Percentiles rank a stretch among this genome's conserved stretches.
phyloP scores from a whole-genome alignment of 2,888 invertebrate species.

The Hypsopygia costalis region DNA sequence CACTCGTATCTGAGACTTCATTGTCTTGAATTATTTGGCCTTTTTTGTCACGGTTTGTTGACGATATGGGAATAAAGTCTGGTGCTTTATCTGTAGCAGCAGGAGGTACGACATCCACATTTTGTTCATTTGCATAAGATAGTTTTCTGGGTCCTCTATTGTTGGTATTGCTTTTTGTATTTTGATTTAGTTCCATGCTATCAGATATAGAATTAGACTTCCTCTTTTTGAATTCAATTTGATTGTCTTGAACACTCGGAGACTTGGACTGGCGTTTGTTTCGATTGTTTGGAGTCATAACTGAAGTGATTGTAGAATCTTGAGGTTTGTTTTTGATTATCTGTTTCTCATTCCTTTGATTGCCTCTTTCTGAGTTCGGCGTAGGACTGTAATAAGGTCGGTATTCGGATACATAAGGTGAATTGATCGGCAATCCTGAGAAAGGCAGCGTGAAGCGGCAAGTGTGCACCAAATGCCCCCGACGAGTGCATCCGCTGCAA shows the following conservation, averaged over 20 bases:
- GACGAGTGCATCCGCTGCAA: constrained; percentile 80
- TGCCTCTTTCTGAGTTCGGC: constrained; percentile 10
- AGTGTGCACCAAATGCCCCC: constrained; percentile 73
- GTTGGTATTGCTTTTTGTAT: constrained; percentile 26
- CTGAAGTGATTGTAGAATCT: constrained; percentile 21
- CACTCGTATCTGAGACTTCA: constrained; percentile 69
- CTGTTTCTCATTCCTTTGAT: constrained; percentile 12
- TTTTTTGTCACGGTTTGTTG: constrained; percentile 54
- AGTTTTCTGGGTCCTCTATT: constrained; percentile 29
- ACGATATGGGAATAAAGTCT: constrained; percentile 48
- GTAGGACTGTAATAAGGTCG: constrained; percentile 35
- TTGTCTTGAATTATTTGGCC: constrained; percentile 70
- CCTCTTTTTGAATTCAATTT: constrained; percentile 41
- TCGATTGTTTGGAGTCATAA: constrained; percentile 20
- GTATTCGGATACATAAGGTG: constrained; percentile 58
- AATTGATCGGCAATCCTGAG: constrained; percentile 58
- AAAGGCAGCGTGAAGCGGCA: constrained; percentile 60
- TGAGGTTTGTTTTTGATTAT: constrained; percentile 23
- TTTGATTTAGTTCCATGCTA: constrained; percentile 25
- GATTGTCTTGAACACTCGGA: constrained; percentile 49
- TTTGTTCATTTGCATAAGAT: constrained; percentile 25
- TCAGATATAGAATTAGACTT: constrained; percentile 36
- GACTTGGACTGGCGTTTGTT: constrained; percentile 64
- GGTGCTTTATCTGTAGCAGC: constrained; percentile 33
- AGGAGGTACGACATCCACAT: constrained; percentile 22